Evolutionary conservation across 2,888 invertebrate genomes (phyloP).

Genomic region (Criorhina ranunculi): DNA sequence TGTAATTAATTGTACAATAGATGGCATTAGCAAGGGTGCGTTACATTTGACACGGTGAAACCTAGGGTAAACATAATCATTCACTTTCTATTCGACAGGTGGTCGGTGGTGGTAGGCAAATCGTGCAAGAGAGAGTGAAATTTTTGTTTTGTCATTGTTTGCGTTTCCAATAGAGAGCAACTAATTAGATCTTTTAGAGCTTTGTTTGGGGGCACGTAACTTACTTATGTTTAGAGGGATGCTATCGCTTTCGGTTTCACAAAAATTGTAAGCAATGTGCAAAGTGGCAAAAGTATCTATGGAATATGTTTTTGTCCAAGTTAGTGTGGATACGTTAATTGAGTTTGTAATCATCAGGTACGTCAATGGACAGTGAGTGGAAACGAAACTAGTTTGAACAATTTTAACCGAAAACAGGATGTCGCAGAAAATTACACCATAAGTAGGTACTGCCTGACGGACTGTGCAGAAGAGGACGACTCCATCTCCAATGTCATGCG

Average conservation of each 20-base stretch:
- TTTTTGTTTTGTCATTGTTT: constrained; percentile 30
- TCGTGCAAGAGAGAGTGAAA: constrained; percentile 56
- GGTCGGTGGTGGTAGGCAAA: background rate
- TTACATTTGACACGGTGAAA: constrained; percentile 55
- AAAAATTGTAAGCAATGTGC: background rate
- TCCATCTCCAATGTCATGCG: no score
- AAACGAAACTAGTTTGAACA: background rate
- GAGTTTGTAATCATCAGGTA: background rate
- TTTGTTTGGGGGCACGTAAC: no score
- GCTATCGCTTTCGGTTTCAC: constrained; percentile 8
- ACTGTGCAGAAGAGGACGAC: no score
- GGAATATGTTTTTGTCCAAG: background rate
- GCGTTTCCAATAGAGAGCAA: constrained; percentile 23
- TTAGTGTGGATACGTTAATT: background rate
- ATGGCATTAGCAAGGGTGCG: constrained; percentile 65
- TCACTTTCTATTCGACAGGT: constrained; percentile 35
- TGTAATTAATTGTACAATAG: background rate
- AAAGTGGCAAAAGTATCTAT: constrained; percentile 7
- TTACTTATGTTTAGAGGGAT: background rate
- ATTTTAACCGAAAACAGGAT: background rate
- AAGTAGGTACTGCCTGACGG: no score
- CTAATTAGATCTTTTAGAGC: constrained; percentile 44
- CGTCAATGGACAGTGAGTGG: no score
- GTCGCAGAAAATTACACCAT: background rate
- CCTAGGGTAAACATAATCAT: constrained; percentile 30